Base-by-base conservation (phyloP, 1,140 invertebrate genomes). In the Ips typographus region DNA sequence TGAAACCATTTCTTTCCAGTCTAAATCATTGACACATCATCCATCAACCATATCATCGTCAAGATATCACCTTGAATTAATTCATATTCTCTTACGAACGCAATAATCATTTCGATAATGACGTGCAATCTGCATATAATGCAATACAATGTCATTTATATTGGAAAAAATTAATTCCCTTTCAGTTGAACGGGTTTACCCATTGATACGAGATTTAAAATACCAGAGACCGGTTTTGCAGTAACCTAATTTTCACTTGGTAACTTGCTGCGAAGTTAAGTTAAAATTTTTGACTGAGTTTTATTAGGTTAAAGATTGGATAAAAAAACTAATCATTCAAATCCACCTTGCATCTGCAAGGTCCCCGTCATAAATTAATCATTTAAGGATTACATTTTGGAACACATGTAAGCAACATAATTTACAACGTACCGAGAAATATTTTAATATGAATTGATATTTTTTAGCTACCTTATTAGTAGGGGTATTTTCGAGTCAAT, bases 241-340 rank as follows among this genome's bases (percentile, higher is more conserved):
- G 40, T 58, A 67, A 67, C 65, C 65, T 42, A 67, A 67, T 67
- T 67, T 67, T 67, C 65, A 43, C 55, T 51, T 6, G 42, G 4
- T 67, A 22, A 22, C 22, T 22, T 22, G 22, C 22, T 22, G 22
- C 22, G 22, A 22, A 22, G 22, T 22, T 22, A 22, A 5, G 44
- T 47, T 47, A 47, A 47, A 47, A 47, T 47, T 47, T 47, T 47
- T 47, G n/a, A 47, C 44, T 47, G 44, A 22, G 22, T 22, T 22
- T 22, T 22, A 22, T 22, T 22, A 22, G 22, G 22, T 22, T 22
- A 22, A 22, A 22, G 22, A 22, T 22, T 22, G 22, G 22, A 22
- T 22, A 22, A 22, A 22, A 22, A 22, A 22, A 22, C 22, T 22
- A 22, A 22, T 22, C 22, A 22, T 22, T 22, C 22, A 22, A 22